These are phyloP conservation scores for Nemotelus nigrinus DNA, from an alignment of 2,888 invertebrate genomes.

Conservation along the genomic window DNA sequence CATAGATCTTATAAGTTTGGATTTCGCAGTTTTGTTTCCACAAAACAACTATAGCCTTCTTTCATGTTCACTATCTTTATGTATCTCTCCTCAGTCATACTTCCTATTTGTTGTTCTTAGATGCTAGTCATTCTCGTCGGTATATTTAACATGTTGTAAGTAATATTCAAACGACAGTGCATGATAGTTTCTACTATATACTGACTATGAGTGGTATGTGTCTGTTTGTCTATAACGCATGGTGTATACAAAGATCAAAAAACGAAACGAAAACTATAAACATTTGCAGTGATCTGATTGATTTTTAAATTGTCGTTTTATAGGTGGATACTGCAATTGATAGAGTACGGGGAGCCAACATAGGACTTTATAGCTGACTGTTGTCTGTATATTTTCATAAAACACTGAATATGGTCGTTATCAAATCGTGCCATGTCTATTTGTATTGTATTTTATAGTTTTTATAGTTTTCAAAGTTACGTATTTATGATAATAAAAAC, in stretches of 20 bases:
- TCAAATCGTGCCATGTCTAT: slow-evolving; percentile 19
- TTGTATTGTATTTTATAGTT: background rate
- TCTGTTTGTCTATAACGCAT: slow-evolving; percentile 20
- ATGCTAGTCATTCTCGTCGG: slow-evolving; percentile 23
- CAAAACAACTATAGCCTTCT: slow-evolving; percentile 14
- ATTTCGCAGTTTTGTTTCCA: slow-evolving; percentile 49
- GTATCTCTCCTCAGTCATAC: slow-evolving; percentile 20
- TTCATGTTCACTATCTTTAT: slow-evolving; percentile 21
- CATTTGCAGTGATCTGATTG: background rate
- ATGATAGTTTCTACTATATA: background rate
- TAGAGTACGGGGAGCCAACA: slow-evolving; percentile 51
- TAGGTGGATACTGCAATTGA: slow-evolving; percentile 55
- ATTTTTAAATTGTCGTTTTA: slow-evolving; percentile 45
- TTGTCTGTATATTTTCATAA: slow-evolving; percentile 4
- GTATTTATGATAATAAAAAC: background rate
- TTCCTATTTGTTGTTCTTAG: slow-evolving; percentile 25
- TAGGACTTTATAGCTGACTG: slow-evolving; percentile 15
- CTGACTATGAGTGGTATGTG: background rate
- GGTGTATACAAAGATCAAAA: background rate
- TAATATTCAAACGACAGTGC: slow-evolving; percentile 19
- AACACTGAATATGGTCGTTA: slow-evolving; percentile 1
- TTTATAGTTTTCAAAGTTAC: background rate
- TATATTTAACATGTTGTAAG: slow-evolving; percentile 4
- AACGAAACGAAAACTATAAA: background rate
- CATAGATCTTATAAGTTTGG: slow-evolving; percentile 54